Evolutionary conservation across 2,113 vertebrate species (phyloP), one percentile per base, ranked within the genome.

Genomic region (Zosterops japonicus): DNA sequence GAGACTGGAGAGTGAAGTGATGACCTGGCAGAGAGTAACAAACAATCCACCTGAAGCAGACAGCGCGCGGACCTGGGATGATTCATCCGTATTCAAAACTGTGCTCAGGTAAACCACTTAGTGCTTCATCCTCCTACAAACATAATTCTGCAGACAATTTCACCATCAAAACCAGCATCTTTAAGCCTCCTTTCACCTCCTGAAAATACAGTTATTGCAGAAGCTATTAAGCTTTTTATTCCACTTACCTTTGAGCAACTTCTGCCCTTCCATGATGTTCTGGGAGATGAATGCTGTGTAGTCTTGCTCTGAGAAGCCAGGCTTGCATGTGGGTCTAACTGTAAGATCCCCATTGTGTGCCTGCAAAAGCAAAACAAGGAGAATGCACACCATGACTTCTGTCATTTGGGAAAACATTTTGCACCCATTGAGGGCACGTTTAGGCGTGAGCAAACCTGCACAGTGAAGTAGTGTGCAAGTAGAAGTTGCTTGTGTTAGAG

Each of bases 171-270:
- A 31, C 72, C 56, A 63, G 93, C 71, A 57, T 56, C 47, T 68
- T 76, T 31, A 86, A 74, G 22, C 25, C 46, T 83, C 60, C 83
- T 90, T 83, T 80, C 79, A 94, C 87, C 93, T 93, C 76, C 39
- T 2, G 8, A 68, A 81, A 83, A 79, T 15, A 60, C 31, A 83
- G 65, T 74, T 47, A 95, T 41, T 64, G 80, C 64, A 68, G 93
- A 44, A 83, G 36, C 65, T 93, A 83, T 94, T 93, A 94, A 92
- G 83, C 72, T 78, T 84, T 94, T 95, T 89, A 90, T 90, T 85
- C 44, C 84, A 86, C 97, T 96, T 98, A 98, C 98, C 98, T 98
- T 98, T 98, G 72, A 98, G 98, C 55, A 98, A 97, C 95, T 98
- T 97, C 97, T 98, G 98, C 81, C 98, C 98, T 95, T 98, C 97